phyloP scores from a whole-genome alignment of 2,113 vertebrate species.

The Tychaedon coryphoeus region DNA sequence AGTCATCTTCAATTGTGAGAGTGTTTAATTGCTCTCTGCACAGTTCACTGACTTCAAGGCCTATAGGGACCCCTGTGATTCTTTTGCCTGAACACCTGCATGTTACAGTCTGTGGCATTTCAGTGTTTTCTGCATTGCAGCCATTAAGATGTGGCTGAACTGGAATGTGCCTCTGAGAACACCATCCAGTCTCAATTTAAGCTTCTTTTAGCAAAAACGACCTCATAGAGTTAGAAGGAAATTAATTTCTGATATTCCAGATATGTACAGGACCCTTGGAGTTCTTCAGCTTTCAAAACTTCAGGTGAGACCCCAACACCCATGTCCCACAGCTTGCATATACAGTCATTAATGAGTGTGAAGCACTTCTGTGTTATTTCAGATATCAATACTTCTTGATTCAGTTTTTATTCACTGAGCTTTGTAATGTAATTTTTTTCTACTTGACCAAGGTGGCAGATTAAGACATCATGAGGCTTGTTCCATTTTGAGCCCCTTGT shows the following conservation, averaged over 20 bases:
- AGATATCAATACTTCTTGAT: background rate
- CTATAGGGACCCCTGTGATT: background rate
- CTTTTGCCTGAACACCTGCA: conserved; percentile 31
- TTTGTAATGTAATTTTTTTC: background rate
- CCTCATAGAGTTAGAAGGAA: background rate
- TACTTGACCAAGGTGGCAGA: background rate
- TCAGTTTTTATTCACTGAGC: background rate
- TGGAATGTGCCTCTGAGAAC: background rate
- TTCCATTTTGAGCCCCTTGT: background rate
- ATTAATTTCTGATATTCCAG: background rate
- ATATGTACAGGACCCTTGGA: background rate
- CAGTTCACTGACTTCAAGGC: background rate
- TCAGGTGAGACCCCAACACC: background rate
- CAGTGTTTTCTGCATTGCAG: background rate
- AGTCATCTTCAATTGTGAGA: background rate
- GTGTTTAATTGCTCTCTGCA: conserved; percentile 33
- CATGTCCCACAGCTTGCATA: background rate
- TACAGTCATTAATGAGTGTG: background rate
- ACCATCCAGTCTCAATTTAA: background rate
- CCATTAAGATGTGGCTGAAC: background rate
- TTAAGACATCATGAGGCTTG: background rate
- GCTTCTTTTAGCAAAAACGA: background rate
- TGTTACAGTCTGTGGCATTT: background rate
- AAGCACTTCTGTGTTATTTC: background rate
- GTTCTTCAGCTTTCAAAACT: background rate